Percentiles rank a stretch among this genome's conserved stretches.
Conservation (phyloP, 2,888 invertebrate species). For the Eristalis intricaria region DNA sequence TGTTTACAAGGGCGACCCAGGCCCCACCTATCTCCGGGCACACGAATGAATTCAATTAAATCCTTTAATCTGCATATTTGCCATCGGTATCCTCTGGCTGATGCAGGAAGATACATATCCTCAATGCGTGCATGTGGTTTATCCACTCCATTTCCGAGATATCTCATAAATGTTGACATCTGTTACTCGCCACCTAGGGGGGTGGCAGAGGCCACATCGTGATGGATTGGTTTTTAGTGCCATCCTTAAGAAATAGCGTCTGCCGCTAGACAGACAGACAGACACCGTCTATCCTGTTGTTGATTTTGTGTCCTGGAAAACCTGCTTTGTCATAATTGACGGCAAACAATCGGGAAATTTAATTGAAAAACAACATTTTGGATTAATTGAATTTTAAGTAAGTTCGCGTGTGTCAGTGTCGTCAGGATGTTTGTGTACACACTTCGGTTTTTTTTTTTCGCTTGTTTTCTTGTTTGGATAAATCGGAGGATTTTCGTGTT, state of each 20-base stretch:
- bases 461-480: neutral
- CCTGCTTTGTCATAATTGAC: constrained; percentile 57
- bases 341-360: constrained; percentile 66
- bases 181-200: constrained; percentile 40
- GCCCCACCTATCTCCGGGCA: neutral
- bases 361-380: constrained; percentile 67
- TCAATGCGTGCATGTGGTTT: constrained; percentile 64
- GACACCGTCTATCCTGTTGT: neutral
- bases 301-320: constrained; percentile 45
- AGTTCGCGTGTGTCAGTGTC: constrained; percentile 7
- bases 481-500: neutral
- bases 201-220: neutral
- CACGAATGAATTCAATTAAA: constrained; percentile 66
- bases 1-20: constrained; percentile 52
- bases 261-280: neutral
- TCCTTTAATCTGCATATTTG: constrained; percentile 70
- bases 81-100: constrained; percentile 21
- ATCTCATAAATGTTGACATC: constrained; percentile 71
- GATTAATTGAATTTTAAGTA: constrained; percentile 63
- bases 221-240: constrained; percentile 1
- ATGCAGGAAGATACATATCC: constrained; percentile 50
- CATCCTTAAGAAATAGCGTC: constrained; percentile 6
- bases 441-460: neutral
- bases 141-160: constrained; percentile 67
- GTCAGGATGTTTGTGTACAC: neutral